Conservation (phyloP, 2,797 vertebrate species). For the Gallinago stenura region DNA sequence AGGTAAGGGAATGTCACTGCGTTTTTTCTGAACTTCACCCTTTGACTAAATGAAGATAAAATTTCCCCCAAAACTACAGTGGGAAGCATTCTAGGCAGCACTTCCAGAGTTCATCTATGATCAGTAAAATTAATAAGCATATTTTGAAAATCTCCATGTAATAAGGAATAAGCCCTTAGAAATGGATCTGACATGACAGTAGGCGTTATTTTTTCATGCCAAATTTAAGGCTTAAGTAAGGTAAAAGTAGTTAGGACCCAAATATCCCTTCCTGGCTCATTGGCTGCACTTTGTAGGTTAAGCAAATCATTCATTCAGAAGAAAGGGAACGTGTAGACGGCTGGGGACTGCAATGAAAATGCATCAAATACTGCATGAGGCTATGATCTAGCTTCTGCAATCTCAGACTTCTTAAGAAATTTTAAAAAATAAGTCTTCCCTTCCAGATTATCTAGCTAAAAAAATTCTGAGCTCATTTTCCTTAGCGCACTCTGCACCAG, state of each 20-base stretch:
- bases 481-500: not conserved
- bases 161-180: not conserved
- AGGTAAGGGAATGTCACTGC: not conserved
- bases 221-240: conserved; percentile 11
- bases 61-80: not conserved
- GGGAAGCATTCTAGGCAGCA: not conserved
- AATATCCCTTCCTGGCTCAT: not conserved
- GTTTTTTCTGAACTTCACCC: not conserved
- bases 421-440: not conserved
- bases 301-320: not conserved
- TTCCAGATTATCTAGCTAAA: not conserved
- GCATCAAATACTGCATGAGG: not conserved
- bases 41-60: not conserved
- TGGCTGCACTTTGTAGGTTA: not conserved
- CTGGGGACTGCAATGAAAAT: not conserved
- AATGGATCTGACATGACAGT: not conserved
- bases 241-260: not conserved
- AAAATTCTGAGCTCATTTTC: not conserved
- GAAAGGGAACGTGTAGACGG: not conserved
- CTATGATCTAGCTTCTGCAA: too few species aligned
- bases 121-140: not conserved
- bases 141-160: not conserved
- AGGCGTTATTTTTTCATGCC: not conserved
- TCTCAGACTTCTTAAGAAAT: not conserved
- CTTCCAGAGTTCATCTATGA: not conserved